Conservation (phyloP, 2,888 invertebrate species). For the Sympetrum striolatum region DNA sequence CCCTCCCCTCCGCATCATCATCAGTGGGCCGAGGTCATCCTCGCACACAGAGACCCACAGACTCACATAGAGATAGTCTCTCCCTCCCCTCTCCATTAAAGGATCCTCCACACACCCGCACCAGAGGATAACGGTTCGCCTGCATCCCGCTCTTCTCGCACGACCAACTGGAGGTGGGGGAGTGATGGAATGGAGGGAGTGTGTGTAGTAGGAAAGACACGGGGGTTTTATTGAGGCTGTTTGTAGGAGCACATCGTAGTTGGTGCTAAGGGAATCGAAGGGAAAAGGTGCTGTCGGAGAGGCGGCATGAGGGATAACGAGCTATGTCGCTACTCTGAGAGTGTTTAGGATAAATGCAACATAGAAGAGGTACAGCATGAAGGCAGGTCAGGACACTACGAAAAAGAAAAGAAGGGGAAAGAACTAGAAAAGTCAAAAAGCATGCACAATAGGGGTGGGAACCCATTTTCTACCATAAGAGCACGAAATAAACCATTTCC, state of each 20-base stretch:
- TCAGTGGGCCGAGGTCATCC: slow-evolving; percentile 18
- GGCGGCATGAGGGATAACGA: too few species aligned
- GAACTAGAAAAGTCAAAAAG: too few species aligned
- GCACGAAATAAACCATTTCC: too few species aligned
- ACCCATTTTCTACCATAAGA: too few species aligned
- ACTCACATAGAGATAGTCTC: background rate
- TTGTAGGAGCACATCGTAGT: background rate
- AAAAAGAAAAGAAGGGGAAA: too few species aligned
- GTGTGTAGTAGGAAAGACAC: background rate
- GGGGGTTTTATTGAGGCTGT: background rate
- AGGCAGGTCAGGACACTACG: too few species aligned
- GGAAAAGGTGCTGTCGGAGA: too few species aligned
- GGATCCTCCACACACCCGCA: background rate
- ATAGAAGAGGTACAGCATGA: too few species aligned
- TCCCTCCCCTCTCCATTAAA: background rate
- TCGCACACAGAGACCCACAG: slow-evolving; percentile 18
- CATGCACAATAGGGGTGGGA: too few species aligned
- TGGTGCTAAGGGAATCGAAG: too few species aligned
- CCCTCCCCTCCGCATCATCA: background rate
- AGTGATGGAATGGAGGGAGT: background rate
- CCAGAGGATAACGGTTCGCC: slow-evolving; percentile 24
- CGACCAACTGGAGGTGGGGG: background rate
- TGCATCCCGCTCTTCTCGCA: background rate
- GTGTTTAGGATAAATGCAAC: too few species aligned
- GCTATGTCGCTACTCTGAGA: too few species aligned